phyloP scores from a whole-genome alignment of 2,113 vertebrate genomes.

The Tricholaema leucomelas region DNA sequence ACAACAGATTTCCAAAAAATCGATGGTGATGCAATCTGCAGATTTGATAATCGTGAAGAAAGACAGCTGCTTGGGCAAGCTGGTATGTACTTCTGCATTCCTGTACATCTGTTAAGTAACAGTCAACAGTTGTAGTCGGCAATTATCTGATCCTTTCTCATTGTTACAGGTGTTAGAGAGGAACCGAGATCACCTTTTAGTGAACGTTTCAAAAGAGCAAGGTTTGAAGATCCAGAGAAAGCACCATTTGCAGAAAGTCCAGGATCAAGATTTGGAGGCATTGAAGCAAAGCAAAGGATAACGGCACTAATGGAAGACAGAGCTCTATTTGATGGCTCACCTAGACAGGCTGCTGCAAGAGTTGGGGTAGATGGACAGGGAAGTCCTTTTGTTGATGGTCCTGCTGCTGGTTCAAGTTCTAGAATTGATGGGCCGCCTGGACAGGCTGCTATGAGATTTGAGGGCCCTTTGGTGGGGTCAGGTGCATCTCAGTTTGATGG shows the following conservation, averaged over 20 bases:
- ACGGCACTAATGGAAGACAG: slow-evolving; percentile 80
- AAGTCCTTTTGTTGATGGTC: slow-evolving; percentile 79
- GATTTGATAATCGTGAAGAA: slow-evolving; percentile 68
- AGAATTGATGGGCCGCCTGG: slow-evolving; percentile 80
- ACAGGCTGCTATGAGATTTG: slow-evolving; percentile 80
- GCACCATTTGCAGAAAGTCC: slow-evolving; percentile 74
- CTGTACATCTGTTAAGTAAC: neutral
- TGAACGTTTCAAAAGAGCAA: slow-evolving; percentile 78
- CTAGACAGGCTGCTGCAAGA: slow-evolving; percentile 72
- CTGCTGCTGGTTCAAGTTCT: slow-evolving; percentile 73
- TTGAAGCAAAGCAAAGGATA: slow-evolving; percentile 83
- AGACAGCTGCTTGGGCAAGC: slow-evolving; percentile 36
- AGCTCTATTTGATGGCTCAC: slow-evolving; percentile 76
- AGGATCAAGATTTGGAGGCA: slow-evolving; percentile 77
- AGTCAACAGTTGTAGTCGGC: neutral
- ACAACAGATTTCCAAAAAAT: slow-evolving; percentile 73
- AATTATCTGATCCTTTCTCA: neutral
- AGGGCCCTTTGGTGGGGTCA: slow-evolving; percentile 76
- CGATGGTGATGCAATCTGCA: slow-evolving; percentile 64
- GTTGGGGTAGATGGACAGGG: slow-evolving; percentile 75
- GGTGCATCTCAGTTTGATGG: slow-evolving; percentile 80
- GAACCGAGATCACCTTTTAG: slow-evolving; percentile 78
- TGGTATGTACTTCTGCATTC: neutral
- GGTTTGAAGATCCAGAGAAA: slow-evolving; percentile 83
- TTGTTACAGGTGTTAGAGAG: slow-evolving; percentile 77